These are phyloP conservation scores for Hapalemur alaotrensis DNA, from an alignment of 2,797 vertebrate genomes.

Conservation along the genomic window DNA sequence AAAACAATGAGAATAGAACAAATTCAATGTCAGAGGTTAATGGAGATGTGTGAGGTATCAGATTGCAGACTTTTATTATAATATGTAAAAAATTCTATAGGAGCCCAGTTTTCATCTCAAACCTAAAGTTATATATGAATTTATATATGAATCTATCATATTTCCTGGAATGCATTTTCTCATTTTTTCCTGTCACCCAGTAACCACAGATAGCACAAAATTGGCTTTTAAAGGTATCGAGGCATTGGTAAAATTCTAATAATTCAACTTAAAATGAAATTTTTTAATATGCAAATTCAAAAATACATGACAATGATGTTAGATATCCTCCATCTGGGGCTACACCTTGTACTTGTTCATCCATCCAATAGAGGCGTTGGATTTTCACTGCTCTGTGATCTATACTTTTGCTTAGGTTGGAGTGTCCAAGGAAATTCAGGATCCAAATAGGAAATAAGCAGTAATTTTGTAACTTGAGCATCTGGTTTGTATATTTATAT, in stretches of 20 bases:
- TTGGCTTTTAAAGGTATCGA: neutral
- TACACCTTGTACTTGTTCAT: neutral
- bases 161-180: conserved; percentile 24
- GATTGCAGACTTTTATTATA: neutral
- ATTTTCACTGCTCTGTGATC: neutral
- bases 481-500: neutral
- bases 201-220: neutral
- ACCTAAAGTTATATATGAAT: neutral
- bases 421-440: neutral
- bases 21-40: conserved; percentile 54
- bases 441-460: neutral
- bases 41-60: conserved; percentile 39
- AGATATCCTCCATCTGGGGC: neutral
- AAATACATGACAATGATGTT: neutral
- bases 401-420: neutral
- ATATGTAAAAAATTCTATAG: neutral
- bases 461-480: neutral
- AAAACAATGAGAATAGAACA: conserved; percentile 58
- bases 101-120: conserved; percentile 6
- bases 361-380: neutral
- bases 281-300: neutral
- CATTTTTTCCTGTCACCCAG: neutral
- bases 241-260: conserved; percentile 17
- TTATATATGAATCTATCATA: neutral
- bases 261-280: conserved; percentile 16